Conservation (phyloP, 2,797 vertebrate species). For the Sparidentex hasta region DNA sequence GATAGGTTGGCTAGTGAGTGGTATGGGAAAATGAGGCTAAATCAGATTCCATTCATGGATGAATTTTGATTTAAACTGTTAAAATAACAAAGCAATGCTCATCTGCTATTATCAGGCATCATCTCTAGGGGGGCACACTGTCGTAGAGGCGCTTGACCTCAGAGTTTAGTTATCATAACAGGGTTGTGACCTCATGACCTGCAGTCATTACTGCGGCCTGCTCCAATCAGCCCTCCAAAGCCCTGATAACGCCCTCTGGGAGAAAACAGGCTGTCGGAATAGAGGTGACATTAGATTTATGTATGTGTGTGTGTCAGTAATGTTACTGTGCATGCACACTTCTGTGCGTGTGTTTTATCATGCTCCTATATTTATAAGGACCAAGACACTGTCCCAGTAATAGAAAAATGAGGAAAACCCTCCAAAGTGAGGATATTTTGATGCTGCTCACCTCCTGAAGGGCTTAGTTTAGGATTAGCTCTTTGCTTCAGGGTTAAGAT, state of each 20-base stretch:
- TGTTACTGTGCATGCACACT: not conserved
- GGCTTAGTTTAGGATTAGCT: conserved; percentile 53
- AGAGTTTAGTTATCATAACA: conserved; percentile 78
- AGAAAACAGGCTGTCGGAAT: conserved; percentile 51
- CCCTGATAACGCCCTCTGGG: conserved; percentile 68
- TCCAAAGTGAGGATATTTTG: conserved; percentile 16
- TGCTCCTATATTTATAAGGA: conserved; percentile 50
- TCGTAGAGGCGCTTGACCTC: conserved; percentile 65
- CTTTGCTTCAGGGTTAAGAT: conserved; percentile 44
- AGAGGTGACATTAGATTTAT: conserved; percentile 68
- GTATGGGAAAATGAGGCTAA: not conserved
- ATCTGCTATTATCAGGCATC: conserved; percentile 59
- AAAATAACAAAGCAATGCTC: conserved; percentile 51
- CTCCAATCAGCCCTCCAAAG: conserved; percentile 70
- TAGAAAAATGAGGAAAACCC: not conserved
- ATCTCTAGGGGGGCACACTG: conserved; percentile 49
- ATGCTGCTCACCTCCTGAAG: conserved; percentile 5
- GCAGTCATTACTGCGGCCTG: conserved; percentile 73
- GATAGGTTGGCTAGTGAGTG: not conserved
- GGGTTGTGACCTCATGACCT: conserved; percentile 72
- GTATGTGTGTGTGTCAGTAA: conserved; percentile 43
- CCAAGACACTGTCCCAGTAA: conserved; percentile 4
- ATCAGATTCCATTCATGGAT: conserved; percentile 13
- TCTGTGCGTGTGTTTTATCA: conserved; percentile 31
- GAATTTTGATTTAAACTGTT: conserved; percentile 46